Evolutionary conservation across 2,797 vertebrate species (phyloP), one percentile per base, ranked within the genome.

Genomic region (Babyrousa celebensis): DNA sequence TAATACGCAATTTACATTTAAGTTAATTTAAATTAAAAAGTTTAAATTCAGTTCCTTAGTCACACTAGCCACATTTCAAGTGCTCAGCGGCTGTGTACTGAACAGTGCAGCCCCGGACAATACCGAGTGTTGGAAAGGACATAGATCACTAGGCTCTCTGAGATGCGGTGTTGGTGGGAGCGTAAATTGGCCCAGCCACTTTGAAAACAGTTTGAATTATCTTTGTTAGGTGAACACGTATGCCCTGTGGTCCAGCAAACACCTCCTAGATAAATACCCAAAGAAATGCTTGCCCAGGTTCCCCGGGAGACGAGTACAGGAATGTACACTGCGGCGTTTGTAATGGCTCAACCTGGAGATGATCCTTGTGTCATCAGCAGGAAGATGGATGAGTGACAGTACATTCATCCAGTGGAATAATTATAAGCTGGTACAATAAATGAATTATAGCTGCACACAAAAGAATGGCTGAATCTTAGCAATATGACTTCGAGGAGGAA

Each of bases 341-440:
- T 58, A 54, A 21, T n/a, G 80, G 52, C 52, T 17, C 36, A 85
- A 21, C 54, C 63, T 32, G 52, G 56, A 75, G n/a, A 23, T 54
- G 25, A 15, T n/a, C 25, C 52, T 2, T 0, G 1, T 21, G n/a
- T 18, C 62, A 1, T 9, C 77, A 29, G 3, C 16, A 60, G 79
- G 74, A 87, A 62, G 54, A 18, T 12, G 40, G 80, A 1, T 36
- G 14, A 40, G 1, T 27, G 18, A 3, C 20, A 23, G 54, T 11
- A 0, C 21, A 9, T 2, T 36, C 25, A 29, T 4, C 10, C 43
- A 10, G 1, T 21, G 16, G 63, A 14, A 4, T 29, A 6, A 23
- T 27, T 21, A 32, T 5, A 23, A 56, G 43, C 11, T 56, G 29
- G n/a, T 29, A 25, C 7, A 11, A 21, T 18, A 36, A 23, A 6